Evolutionary conservation across 2,888 invertebrate genomes (phyloP), one percentile per base, ranked within the genome.

Genomic region (Saturnia pavonia): DNA sequence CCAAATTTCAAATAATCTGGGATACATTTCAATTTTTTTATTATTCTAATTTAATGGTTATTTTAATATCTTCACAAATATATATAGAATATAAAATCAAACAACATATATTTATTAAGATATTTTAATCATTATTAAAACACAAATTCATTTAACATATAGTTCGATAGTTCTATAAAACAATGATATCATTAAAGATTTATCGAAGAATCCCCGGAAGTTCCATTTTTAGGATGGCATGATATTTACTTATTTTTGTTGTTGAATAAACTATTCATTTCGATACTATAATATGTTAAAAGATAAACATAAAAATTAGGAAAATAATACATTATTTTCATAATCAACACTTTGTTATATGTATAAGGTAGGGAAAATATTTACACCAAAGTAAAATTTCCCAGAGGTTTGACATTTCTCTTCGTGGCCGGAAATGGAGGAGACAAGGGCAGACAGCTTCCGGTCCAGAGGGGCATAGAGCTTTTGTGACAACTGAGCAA

Each of bases 401-500:
- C 78, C 78, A 79, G 79, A 76, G 80, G 86, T 87, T 88, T 90
- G 69, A 63, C 69, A 67, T 72, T 67, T 80, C 83, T 77, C 80
- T 80, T 77, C 79, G 84, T 73, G 85, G 81, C 84, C 87, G 92
- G 92, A 92, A 90, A 90, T 92, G 87, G 88, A 88, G 82, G 85
- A 90, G 89, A 89, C 90, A 89, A 86, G 85, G 85, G 86, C 86
- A 82, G 88, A 82, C 89, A 79, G 84, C 85, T 88, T 91, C 92
- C 93, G 93, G 85, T 78, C 80, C 74, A 78, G 77, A 80, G 84
- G 87, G 86, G 81, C 81, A 79, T 78, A 80, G 19, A 78, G 78
- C 75, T 79, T 80, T 76, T 80, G 80, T 75, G 83, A 82, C 84
- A 87, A 81, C 81, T 83, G 77, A 80, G 82, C 82, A 80, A 82